Base-by-base conservation (phyloP, 2,113 vertebrate genomes). In the Dipodomys ordii region DNA sequence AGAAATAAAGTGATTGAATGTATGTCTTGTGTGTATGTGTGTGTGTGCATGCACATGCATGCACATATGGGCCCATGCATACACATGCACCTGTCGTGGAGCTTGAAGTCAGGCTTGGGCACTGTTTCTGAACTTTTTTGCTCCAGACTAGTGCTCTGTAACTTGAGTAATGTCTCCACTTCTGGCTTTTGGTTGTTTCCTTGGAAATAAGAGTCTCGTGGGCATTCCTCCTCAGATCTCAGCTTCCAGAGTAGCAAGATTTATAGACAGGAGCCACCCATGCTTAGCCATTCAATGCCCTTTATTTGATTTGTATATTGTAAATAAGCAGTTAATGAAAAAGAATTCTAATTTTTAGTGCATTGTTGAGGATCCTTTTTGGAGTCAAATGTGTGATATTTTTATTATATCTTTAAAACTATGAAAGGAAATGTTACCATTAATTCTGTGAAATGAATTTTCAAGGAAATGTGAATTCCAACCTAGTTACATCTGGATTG, bases 361-460 rank as follows among this genome's bases (percentile, higher is more conserved):
- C 44, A 35, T 79, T 2, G 30, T 10, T 39, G 46, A 68, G 2
- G 44, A 78, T 80, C 44, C 18, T 32, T n/a, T 83, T 81, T 86
- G 79, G n/a, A 60, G 4, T 67, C 28, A 11, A 57, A 16, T 57
- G 53, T 8, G 1, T 2, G 16, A 18, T 8, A 2, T 65, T 5
- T 53, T 64, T 76, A 8, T 91, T 88, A 79, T 84, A 35, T 22
- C 20, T 86, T 73, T 64, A 71, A 86, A 79, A 46, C 62, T 64
- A 18, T 69, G 16, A 88, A 88, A 74, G 49, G 46, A 87, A 80
- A 65, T 76, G 11, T 95, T 67, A 27, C 13, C 62, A 74, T 32
- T 65, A 62, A 32, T 83, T 91, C 90, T 76, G 83, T 30, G 87
- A 85, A 32, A 4, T 65, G 12, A 81, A 32, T 49, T 68, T 90